phyloP scores from a whole-genome alignment of 2,113 vertebrate species.

The Oryzias melastigma region DNA sequence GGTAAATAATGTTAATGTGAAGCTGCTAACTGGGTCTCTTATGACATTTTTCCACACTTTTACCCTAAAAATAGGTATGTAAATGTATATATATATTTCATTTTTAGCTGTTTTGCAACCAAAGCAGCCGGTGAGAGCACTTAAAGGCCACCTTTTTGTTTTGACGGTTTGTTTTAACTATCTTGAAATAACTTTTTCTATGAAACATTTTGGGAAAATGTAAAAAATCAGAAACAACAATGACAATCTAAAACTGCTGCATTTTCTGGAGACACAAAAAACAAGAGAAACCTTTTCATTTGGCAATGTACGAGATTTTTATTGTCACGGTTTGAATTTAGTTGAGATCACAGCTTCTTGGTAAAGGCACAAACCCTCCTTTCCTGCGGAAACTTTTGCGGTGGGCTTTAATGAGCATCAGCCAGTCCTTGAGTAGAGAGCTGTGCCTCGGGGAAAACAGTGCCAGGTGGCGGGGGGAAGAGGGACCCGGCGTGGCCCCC shows the following conservation, averaged over 20 bases:
- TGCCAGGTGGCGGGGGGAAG: slow-evolving; percentile 32
- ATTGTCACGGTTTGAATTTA: slow-evolving; percentile 57
- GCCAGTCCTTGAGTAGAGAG: slow-evolving; percentile 81
- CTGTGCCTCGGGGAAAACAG: slow-evolving; percentile 64
- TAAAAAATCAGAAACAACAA: too few species aligned
- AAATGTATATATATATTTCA: too few species aligned
- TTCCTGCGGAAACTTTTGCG: slow-evolving; percentile 83
- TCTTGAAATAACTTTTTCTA: too few species aligned
- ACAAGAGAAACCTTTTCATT: slow-evolving; percentile 34
- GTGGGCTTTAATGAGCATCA: slow-evolving; percentile 80
- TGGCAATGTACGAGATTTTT: slow-evolving; percentile 60
- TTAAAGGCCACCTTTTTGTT: too few species aligned
- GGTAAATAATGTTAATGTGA: too few species aligned
- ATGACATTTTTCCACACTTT: too few species aligned
- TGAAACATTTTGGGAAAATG: too few species aligned
- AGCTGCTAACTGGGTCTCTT: too few species aligned
- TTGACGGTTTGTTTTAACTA: too few species aligned
- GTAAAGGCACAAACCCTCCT: slow-evolving; percentile 61
- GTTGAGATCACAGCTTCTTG: slow-evolving; percentile 38
- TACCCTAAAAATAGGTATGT: too few species aligned
- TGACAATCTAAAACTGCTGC: not conserved
- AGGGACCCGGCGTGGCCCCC: slow-evolving; percentile 24
- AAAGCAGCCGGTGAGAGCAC: too few species aligned
- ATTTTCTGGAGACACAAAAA: not conserved
- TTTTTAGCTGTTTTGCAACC: too few species aligned